A percentile compares a stretch with the other conserved stretches of the same genome.
These are phyloP conservation scores for Centropyge bicolor DNA, from an alignment of 2,797 vertebrate species.

Conservation along the genomic window DNA sequence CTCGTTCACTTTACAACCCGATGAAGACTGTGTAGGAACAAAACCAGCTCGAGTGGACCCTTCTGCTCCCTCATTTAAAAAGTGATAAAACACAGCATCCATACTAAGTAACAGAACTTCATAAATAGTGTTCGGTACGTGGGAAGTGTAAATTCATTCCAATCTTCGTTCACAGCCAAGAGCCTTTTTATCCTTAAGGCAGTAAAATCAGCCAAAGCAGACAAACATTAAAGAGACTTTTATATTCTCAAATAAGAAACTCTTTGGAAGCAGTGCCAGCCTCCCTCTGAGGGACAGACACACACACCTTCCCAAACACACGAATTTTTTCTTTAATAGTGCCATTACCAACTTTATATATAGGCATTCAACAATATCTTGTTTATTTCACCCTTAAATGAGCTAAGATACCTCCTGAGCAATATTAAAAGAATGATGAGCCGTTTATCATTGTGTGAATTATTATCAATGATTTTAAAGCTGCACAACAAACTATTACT, in stretches of 20 bases:
- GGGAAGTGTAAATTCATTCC: conserved; percentile 54
- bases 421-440: not conserved
- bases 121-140: conserved; percentile 13
- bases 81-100: conserved; percentile 35
- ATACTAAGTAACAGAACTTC: conserved; percentile 34
- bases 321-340: not conserved
- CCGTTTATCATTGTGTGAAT: not conserved
- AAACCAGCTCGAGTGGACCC: conserved; percentile 41
- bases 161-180: conserved; percentile 35
- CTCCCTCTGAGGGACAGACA: too few relatives aligned
- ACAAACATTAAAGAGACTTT: not conserved
- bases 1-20: conserved; percentile 9
- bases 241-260: not conserved
- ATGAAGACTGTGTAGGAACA: conserved; percentile 34
- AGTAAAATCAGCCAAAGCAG: conserved; percentile 6
- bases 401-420: not conserved
- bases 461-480: not conserved
- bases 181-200: conserved; percentile 31
- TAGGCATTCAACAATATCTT: not conserved
- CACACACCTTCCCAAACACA: not conserved
- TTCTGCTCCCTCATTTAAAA: conserved; percentile 30
- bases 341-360: not conserved
- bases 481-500: not conserved
- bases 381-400: not conserved
- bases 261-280: not conserved